Evolutionary conservation across 1,140 invertebrate species (phyloP).

Genomic region (Diploscapter pachys): DNA sequence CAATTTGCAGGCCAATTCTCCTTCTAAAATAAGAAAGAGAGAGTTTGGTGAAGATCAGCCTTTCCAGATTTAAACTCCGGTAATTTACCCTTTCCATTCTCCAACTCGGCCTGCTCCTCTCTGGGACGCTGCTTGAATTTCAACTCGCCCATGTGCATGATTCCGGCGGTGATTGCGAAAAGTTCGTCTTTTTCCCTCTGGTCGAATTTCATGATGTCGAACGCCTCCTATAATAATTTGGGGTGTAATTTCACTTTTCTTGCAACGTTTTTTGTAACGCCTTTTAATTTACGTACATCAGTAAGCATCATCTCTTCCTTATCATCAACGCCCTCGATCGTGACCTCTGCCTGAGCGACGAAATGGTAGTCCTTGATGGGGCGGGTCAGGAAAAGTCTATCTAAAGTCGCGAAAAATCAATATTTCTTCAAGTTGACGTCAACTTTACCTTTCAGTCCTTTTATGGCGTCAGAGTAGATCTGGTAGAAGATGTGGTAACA

Average conservation of each 20-base stretch:
- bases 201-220: slow-evolving; percentile 93
- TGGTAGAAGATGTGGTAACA: slow-evolving; percentile 99
- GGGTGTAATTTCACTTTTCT: slow-evolving; percentile 34
- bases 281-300: slow-evolving; percentile 63
- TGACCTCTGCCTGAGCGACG: slow-evolving; percentile 93
- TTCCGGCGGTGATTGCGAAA: slow-evolving; percentile 90
- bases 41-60: not conserved
- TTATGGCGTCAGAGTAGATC: slow-evolving; percentile 76
- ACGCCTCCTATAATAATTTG: slow-evolving; percentile 75
- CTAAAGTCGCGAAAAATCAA: slow-evolving; percentile 4
- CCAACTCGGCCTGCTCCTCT: slow-evolving; percentile 97
- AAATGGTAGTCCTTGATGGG: slow-evolving; percentile 64
- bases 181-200: slow-evolving; percentile 90
- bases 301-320: slow-evolving; percentile 86
- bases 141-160: slow-evolving; percentile 87
- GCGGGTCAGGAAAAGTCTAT: slow-evolving; percentile 53
- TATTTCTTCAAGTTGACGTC: not conserved
- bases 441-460: slow-evolving; percentile 75
- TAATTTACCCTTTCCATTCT: slow-evolving; percentile 70
- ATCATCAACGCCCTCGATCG: slow-evolving; percentile 93
- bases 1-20: slow-evolving; percentile 61
- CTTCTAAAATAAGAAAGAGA: slow-evolving; percentile 42
- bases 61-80: not conserved
- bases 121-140: slow-evolving; percentile 99
- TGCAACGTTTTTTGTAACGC: not conserved